Evolutionary conservation across 2,113 vertebrate genomes (phyloP).

Genomic region (Thermophis baileyi): DNA sequence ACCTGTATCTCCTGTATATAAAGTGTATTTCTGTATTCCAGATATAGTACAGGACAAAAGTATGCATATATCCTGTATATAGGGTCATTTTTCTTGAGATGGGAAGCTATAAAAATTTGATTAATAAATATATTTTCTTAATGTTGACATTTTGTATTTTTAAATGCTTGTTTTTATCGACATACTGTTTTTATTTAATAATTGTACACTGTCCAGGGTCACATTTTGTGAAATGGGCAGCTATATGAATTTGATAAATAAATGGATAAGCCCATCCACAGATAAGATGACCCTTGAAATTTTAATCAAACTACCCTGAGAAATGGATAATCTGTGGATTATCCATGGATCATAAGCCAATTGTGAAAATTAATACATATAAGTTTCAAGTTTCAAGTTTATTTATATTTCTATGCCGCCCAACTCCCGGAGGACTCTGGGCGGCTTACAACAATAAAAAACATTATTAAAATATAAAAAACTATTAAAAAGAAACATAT

Average conservation of each 20-base stretch:
- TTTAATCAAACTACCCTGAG: background rate
- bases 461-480: no score
- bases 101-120: background rate
- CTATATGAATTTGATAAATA: background rate
- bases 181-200: background rate
- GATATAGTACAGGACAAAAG: background rate
- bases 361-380: background rate
- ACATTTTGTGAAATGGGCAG: background rate
- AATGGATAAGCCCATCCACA: background rate
- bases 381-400: no score
- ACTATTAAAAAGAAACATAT: no score
- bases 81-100: background rate
- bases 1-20: background rate
- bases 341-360: background rate
- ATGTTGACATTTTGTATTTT: background rate
- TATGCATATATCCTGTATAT: background rate
- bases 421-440: no score
- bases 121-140: background rate
- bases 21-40: no score
- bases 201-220: background rate
- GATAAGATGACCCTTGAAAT: background rate
- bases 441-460: no score
- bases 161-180: background rate
- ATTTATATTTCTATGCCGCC: no score
- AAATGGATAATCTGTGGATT: background rate